Evolutionary conservation across 1,140 invertebrate genomes (phyloP), one percentile per base, ranked within the genome.

Genomic region (Theocolax elegans): DNA sequence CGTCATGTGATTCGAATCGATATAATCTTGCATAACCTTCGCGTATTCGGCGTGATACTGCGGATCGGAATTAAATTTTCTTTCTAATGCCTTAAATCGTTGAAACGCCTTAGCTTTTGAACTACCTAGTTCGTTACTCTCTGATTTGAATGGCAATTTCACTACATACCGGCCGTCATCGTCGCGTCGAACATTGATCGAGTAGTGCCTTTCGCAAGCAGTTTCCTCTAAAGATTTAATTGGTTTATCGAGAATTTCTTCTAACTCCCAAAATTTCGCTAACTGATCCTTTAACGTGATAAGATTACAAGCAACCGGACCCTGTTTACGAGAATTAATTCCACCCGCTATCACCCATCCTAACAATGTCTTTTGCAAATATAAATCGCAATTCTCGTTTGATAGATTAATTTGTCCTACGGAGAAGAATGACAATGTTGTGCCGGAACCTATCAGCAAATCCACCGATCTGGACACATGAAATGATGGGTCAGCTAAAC

Each of bases 321-420:
- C 15, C 15, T 44, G 7, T 10, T 9, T 44, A n/a, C 13, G 7
- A 44, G 9, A 3, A 10, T 44, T 44, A 6, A 10, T 49, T 15
- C 56, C 38, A 10, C 70, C 73, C 13, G 54, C 62, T 6, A 72
- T 31, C 1, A 64, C 35, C 73, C 73, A 74, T 19, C 72, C 67
- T 2, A 73, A 46, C 3, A 19, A 6, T 13, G 72, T 73, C 29
- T 71, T 67, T 56, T 73, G 72, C 4, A 68, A 10, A 54, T 46
- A 67, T 9, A 71, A 10, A 53, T 70, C 42, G 15, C 0, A 6
- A 9, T 27, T 25, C 8, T 65, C 31, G 3, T 42, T 10, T 19
- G 62, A 58, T 35, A 73, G 42, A 53, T 66, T 53, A 15, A 69
- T 66, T 53, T 73, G 64, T 15, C n/a, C 54, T n/a, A 42, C 35